phyloP scores from a whole-genome alignment of 2,113 vertebrate species.

The Phylloscopus trochiloides region DNA sequence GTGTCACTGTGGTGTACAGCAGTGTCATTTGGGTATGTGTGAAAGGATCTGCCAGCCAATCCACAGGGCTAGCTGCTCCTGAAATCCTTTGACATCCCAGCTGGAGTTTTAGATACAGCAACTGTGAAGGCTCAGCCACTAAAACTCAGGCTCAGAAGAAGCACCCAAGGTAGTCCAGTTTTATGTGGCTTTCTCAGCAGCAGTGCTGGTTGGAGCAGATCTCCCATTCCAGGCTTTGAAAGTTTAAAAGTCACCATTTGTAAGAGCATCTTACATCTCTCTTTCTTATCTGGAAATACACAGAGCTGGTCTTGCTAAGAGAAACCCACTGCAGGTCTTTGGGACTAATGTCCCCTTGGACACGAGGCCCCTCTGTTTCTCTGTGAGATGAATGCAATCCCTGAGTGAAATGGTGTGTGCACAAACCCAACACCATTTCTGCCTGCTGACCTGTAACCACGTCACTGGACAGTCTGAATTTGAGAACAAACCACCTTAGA shows the following conservation, averaged over 20 bases:
- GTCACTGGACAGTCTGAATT: background rate
- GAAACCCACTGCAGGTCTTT: background rate
- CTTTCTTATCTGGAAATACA: background rate
- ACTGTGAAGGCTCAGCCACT: background rate
- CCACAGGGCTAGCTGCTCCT: background rate
- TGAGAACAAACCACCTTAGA: background rate
- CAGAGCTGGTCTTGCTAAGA: background rate
- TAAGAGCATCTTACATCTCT: background rate
- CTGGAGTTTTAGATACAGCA: background rate
- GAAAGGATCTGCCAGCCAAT: background rate
- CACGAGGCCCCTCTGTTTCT: background rate
- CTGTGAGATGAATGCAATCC: background rate
- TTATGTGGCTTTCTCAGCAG: background rate
- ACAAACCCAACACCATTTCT: background rate
- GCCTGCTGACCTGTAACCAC: background rate
- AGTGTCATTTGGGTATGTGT: background rate
- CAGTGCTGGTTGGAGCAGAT: background rate
- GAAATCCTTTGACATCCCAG: background rate
- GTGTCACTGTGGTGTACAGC: too few species aligned
- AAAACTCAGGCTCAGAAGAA: background rate
- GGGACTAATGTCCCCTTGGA: background rate
- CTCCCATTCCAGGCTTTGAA: background rate
- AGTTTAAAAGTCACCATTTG: background rate
- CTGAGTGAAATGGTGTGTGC: accelerated
- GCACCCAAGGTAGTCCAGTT: background rate